Evolutionary conservation across 2,888 invertebrate species (phyloP), one percentile per base, ranked within the genome.

Genomic region (Venusia cambrica): DNA sequence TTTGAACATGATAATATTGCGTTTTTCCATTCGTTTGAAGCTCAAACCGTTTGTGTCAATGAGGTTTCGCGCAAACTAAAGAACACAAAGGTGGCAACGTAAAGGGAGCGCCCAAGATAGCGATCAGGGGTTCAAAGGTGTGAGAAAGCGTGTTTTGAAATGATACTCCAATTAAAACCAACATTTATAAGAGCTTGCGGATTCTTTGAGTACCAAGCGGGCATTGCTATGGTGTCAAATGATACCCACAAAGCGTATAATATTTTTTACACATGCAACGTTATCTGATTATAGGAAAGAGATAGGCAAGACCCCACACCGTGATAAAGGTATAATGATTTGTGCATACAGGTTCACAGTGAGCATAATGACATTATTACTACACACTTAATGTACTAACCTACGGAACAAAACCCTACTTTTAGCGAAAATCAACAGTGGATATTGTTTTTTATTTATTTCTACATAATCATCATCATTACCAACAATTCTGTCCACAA

Each of bases 161-260:
- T 51, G 54, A 60, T 74, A 62, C 79, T 83, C 79, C 80, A 85
- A 85, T 85, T 85, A 83, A 84, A 73, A 58, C 51, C 66, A 73
- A 74, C 70, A 72, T 76, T 77, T 73, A 70, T n/a, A 68, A 64
- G 59, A 50, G 54, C 54, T 48, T 50, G 56, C 56, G 51, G 59
- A 59, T 62, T 68, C 72, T 74, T 73, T 62, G 60, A 73, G 69
- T 73, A 73, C 71, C 71, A 72, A 63, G 54, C 54, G 30, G 26
- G 48, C 53, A 54, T 57, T 58, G 61, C 69, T 69, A 74, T 66
- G 45, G 46, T 47, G 65, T 64, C 68, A 61, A 57, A 55, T 61
- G 37, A 27, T 20, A 10, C 14, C 11, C 15, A 8, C 15, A 18
- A 15, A 15, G 5, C 13, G 7, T 10, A 9, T 12, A 21, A 14